phyloP scores from a whole-genome alignment of 2,113 vertebrate species.

The Microtus montanus region DNA sequence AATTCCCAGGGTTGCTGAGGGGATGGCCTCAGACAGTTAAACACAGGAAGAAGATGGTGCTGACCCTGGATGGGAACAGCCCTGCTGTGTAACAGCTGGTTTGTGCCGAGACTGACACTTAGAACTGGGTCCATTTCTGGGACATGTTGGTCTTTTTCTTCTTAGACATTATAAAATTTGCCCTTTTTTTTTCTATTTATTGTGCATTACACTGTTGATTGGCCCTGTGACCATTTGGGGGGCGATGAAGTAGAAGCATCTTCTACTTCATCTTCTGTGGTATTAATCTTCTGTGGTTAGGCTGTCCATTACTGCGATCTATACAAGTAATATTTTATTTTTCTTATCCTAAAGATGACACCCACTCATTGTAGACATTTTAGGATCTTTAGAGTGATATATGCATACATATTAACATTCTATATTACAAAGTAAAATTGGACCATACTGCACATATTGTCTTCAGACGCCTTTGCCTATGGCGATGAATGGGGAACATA shows the following conservation, averaged over 20 bases:
- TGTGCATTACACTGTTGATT: background rate
- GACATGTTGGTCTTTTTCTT: background rate
- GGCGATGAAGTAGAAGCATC: background rate
- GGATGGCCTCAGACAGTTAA: background rate
- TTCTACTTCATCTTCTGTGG: too few species aligned
- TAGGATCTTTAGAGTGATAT: background rate
- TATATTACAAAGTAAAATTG: slow-evolving; percentile 42
- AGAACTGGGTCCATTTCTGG: background rate
- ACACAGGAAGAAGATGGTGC: background rate
- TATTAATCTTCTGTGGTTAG: background rate
- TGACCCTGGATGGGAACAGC: background rate
- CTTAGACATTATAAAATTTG: background rate
- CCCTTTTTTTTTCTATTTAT: background rate
- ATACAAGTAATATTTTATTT: slow-evolving; percentile 22
- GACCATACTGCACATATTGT: background rate
- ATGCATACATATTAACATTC: background rate
- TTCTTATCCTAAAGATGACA: background rate
- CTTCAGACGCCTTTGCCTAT: background rate
- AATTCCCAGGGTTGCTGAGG: background rate
- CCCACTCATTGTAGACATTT: background rate
- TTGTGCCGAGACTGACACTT: background rate
- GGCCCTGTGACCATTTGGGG: background rate
- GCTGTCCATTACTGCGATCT: background rate
- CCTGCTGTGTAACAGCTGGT: background rate
- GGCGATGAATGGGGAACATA: background rate